A percentile compares a stretch with the other conserved stretches of the same genome.
Conservation (phyloP, 1,140 invertebrate species). For the Lerema accius region DNA sequence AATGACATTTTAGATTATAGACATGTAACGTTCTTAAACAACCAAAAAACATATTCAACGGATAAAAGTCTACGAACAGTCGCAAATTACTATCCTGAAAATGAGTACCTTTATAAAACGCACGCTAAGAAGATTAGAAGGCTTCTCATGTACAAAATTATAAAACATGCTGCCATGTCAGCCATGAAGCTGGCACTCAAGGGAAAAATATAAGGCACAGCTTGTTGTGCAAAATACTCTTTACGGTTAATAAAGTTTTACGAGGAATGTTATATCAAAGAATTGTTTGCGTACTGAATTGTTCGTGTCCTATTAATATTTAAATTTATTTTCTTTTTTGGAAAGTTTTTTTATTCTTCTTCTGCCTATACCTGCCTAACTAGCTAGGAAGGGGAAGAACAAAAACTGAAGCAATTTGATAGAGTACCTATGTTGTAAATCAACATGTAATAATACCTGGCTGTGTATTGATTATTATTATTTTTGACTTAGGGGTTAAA, state of each 20-base stretch:
- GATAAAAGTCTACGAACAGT: too few relatives aligned
- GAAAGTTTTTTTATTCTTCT: not conserved
- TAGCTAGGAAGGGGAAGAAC: too few relatives aligned
- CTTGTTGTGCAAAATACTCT: constrained; percentile 10
- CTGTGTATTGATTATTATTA: too few relatives aligned
- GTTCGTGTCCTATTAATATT: constrained; percentile 11
- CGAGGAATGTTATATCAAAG: constrained; percentile 16
- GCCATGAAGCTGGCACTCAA: constrained; percentile 7
- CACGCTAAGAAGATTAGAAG: not conserved
- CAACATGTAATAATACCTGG: too few relatives aligned
- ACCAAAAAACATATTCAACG: too few relatives aligned
- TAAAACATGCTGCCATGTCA: not conserved
- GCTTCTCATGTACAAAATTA: constrained; percentile 2
- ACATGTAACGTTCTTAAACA: too few relatives aligned
- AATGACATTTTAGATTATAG: too few relatives aligned
- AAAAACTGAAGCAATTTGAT: too few relatives aligned
- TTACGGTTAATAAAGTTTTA: constrained; percentile 23
- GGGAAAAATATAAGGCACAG: constrained; percentile 8
- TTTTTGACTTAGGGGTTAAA: too few relatives aligned
- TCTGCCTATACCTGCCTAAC: too few relatives aligned
- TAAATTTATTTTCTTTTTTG: constrained; percentile 3
- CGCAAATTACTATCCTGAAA: too few relatives aligned
- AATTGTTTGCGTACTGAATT: constrained; percentile 4
- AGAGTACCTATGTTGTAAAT: too few relatives aligned
- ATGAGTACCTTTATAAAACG: not conserved